phyloP scores from a whole-genome alignment of 2,888 invertebrate genomes.

The Rhynchonema sp. region DNA sequence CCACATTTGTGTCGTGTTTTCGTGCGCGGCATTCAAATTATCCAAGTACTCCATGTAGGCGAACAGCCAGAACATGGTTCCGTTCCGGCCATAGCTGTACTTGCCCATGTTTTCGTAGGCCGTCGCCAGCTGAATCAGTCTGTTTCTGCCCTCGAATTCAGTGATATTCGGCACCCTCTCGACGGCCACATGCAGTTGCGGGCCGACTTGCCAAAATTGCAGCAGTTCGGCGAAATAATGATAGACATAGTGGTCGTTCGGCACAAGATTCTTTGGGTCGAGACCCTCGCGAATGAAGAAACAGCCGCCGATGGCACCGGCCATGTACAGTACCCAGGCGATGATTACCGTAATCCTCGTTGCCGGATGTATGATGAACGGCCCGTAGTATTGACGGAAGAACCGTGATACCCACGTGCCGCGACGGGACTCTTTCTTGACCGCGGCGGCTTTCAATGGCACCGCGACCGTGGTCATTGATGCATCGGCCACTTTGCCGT shows the following conservation, averaged over 20 bases:
- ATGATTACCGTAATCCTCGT: constrained; percentile 39
- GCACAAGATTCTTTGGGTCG: constrained; percentile 23
- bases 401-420: constrained; percentile 7
- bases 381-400: constrained; percentile 18
- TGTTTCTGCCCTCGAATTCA: constrained; percentile 11
- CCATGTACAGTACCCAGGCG: constrained; percentile 50
- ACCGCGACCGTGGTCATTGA: no score
- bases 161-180: constrained; percentile 20
- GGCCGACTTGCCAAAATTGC: constrained; percentile 17
- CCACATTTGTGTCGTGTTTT: not conserved
- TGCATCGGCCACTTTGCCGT: no score
- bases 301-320: constrained; percentile 58
- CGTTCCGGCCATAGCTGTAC: constrained; percentile 22
- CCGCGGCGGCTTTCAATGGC: not conserved
- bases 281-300: constrained; percentile 36
- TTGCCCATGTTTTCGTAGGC: constrained; percentile 20
- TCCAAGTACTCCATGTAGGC: constrained; percentile 22
- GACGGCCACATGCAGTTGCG: constrained; percentile 12
- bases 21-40: constrained; percentile 10
- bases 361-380: constrained; percentile 13
- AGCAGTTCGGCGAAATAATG: constrained; percentile 21
- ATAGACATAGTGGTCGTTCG: constrained; percentile 23
- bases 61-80: constrained; percentile 24
- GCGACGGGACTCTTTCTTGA: not conserved
- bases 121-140: constrained; percentile 13